These are phyloP conservation scores for Apodemia mormo DNA, from an alignment of 2,888 invertebrate genomes.

Conservation along the genomic window DNA sequence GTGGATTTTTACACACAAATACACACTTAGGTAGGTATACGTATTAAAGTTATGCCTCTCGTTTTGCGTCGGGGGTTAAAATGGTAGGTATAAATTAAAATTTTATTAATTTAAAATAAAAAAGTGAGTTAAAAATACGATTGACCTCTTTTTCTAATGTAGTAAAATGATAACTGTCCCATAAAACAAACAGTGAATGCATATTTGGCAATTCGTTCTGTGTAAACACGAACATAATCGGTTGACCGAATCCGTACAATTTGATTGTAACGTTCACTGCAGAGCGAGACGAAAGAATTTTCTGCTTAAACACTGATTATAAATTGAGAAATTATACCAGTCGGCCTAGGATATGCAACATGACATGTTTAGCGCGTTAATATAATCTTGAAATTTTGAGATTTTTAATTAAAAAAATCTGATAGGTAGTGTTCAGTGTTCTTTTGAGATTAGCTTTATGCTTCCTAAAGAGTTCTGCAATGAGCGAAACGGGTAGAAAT, in stretches of 20 bases:
- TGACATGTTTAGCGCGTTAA: not conserved
- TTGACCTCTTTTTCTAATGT: not conserved
- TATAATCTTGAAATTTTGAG: too few species aligned
- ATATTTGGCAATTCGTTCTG: conserved; percentile 1
- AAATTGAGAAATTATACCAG: not conserved
- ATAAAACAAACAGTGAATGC: not conserved
- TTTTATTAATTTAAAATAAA: not conserved
- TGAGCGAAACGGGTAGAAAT: too few species aligned
- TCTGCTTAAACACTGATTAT: not conserved
- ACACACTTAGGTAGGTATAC: too few species aligned
- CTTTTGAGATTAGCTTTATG: too few species aligned
- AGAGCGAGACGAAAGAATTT: conserved; percentile 2
- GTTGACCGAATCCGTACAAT: conserved; percentile 1
- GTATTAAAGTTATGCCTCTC: too few species aligned
- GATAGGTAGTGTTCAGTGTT: too few species aligned
- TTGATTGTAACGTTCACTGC: not conserved
- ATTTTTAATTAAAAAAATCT: too few species aligned
- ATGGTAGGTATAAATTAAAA: not conserved
- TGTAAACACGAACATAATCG: not conserved
- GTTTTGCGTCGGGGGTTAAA: not conserved
- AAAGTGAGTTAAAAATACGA: not conserved
- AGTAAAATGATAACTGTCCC: not conserved
- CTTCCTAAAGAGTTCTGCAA: too few species aligned
- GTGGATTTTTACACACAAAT: too few species aligned
- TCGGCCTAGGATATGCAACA: not conserved